phyloP scores from a whole-genome alignment of 2,113 vertebrate genomes.

The Corvus hawaiiensis region DNA sequence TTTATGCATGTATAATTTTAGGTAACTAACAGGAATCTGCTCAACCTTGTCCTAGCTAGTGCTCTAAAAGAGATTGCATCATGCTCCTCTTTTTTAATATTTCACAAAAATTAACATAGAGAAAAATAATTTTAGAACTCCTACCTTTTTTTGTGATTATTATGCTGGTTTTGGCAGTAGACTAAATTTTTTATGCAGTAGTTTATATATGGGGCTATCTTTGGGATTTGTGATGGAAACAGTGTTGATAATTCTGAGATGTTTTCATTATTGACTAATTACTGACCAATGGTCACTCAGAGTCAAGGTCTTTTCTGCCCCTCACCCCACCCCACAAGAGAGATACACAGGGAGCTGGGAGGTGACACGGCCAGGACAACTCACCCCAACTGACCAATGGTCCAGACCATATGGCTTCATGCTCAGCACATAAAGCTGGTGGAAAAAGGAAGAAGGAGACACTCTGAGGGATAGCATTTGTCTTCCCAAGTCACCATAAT shows the following conservation, averaged over 20 bases:
- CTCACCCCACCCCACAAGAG: rapidly evolving
- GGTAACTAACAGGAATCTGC: not conserved
- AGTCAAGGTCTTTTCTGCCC: not conserved
- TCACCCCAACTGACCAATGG: not conserved
- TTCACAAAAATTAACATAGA: not conserved
- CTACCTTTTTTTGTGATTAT: not conserved
- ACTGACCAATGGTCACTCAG: not conserved
- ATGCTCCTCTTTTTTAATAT: not conserved
- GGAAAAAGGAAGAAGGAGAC: not conserved
- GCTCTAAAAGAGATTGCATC: not conserved
- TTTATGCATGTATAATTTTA: not conserved
- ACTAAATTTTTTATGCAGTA: not conserved
- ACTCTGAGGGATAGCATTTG: rapidly evolving
- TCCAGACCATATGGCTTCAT: rapidly evolving
- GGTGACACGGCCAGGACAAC: not conserved
- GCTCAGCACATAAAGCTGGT: not conserved
- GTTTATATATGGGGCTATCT: not conserved
- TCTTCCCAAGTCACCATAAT: rapidly evolving
- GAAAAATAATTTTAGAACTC: not conserved
- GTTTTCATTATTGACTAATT: not conserved
- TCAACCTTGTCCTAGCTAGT: not conserved
- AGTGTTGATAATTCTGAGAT: not conserved
- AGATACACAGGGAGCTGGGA: not conserved
- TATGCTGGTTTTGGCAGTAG: not conserved
- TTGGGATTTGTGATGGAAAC: not conserved